Conservation (phyloP, 2,113 vertebrate species). For the Podarcis raffonei region DNA sequence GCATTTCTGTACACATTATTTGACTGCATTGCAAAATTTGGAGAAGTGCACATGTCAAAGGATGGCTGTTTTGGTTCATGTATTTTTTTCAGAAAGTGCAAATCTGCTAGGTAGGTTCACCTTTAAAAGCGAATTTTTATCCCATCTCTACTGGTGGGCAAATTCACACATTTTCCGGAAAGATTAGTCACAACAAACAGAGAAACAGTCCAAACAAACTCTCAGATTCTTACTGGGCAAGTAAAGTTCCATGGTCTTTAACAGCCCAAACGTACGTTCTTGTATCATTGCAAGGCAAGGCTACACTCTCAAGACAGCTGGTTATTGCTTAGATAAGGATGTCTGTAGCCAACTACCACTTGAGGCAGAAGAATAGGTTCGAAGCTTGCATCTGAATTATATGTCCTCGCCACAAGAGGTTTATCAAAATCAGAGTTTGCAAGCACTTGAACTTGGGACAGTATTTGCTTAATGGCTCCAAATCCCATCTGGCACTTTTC, state of each 20-base stretch:
- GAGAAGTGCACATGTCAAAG: too few relatives aligned
- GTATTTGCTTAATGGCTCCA: slow-evolving; percentile 32
- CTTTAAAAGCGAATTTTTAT: too few relatives aligned
- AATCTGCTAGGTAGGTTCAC: too few relatives aligned
- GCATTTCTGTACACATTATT: too few relatives aligned
- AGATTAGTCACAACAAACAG: not conserved
- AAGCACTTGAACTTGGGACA: slow-evolving; percentile 24
- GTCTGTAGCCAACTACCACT: slow-evolving; percentile 14
- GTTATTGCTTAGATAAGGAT: slow-evolving; percentile 34
- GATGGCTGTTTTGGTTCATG: too few relatives aligned
- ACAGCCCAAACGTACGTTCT: not conserved
- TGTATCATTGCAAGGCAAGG: not conserved
- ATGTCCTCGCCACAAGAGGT: slow-evolving; percentile 23
- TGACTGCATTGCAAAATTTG: too few relatives aligned
- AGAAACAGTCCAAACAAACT: not conserved
- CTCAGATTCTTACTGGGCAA: not conserved
- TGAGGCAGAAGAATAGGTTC: not conserved
- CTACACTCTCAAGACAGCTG: slow-evolving; percentile 15
- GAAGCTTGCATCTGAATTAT: slow-evolving; percentile 20
- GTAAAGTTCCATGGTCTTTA: not conserved
- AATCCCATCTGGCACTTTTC: slow-evolving; percentile 35
- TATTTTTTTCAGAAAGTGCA: too few relatives aligned
- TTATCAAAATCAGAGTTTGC: slow-evolving; percentile 28
- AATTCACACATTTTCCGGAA: not conserved
- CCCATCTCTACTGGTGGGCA: not conserved